Conservation (phyloP, 2,888 invertebrate species). For the Trachelus iudaicus region DNA sequence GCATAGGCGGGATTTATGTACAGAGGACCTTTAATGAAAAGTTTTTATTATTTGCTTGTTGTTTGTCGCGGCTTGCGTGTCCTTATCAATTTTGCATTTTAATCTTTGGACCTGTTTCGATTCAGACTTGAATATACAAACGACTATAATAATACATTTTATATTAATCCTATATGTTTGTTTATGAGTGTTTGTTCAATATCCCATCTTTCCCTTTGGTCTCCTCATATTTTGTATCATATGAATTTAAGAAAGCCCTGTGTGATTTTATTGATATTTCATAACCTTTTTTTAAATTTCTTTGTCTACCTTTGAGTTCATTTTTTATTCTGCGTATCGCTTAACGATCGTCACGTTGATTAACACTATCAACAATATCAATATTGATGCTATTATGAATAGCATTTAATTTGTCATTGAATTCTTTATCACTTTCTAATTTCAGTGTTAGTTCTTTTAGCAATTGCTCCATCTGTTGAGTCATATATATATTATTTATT, state of each 20-base stretch:
- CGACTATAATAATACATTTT: slow-evolving; percentile 63
- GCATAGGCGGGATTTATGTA: slow-evolving; percentile 36
- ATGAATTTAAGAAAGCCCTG: background rate
- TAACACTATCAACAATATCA: background rate
- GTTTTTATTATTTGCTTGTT: slow-evolving; percentile 46
- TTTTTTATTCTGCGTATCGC: background rate
- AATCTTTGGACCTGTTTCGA: slow-evolving; percentile 39
- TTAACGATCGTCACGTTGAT: background rate
- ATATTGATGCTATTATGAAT: background rate
- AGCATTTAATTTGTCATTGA: slow-evolving; percentile 8
- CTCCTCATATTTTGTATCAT: background rate
- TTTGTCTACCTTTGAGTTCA: background rate
- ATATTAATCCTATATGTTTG: slow-evolving; percentile 58
- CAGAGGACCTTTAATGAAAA: slow-evolving; percentile 42
- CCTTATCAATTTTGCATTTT: slow-evolving; percentile 41
- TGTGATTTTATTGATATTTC: background rate
- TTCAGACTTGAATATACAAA: slow-evolving; percentile 54
- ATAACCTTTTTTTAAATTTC: background rate
- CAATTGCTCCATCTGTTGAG: background rate
- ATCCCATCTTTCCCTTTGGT: slow-evolving; percentile 2
- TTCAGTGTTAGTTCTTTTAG: background rate
- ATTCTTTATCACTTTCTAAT: background rate
- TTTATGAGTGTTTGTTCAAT: slow-evolving; percentile 36
- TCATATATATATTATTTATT: background rate
- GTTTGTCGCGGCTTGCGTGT: slow-evolving; percentile 43